Percentiles rank a stretch among this genome's conserved stretches.
Conservation (phyloP, 37 sponge, comb jelly and placozoan genomes). For the Petrosia ficiformis region DNA sequence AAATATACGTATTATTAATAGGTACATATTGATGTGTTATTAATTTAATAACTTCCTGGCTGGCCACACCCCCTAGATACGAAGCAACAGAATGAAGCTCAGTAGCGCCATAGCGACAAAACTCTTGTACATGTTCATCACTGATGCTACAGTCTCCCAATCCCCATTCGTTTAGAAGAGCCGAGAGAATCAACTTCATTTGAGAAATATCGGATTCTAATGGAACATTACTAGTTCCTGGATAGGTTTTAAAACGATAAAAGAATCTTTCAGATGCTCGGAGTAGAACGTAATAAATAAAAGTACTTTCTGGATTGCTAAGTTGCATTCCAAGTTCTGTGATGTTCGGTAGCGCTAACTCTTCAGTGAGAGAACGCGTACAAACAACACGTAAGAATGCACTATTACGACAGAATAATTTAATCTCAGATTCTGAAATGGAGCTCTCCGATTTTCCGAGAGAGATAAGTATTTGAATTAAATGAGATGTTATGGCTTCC, state of each 20-base stretch:
- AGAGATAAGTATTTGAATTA: slow-evolving; percentile 16
- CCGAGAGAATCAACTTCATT: slow-evolving; percentile 45
- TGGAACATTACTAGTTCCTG: slow-evolving; percentile 31
- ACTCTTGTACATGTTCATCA: slow-evolving; percentile 36
- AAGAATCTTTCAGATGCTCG: slow-evolving; percentile 79
- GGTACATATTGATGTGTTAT: slow-evolving; percentile 95
- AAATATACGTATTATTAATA: slow-evolving; percentile 90
- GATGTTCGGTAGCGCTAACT: slow-evolving; percentile 41
- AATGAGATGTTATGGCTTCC: slow-evolving; percentile 39
- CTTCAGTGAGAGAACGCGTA: slow-evolving; percentile 63
- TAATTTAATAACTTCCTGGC: slow-evolving; percentile 94
- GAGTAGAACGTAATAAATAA: slow-evolving; percentile 79
- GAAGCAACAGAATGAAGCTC: slow-evolving; percentile 95
- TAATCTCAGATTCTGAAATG: slow-evolving; percentile 36
- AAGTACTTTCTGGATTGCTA: slow-evolving; percentile 53
- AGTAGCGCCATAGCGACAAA: slow-evolving; percentile 72
- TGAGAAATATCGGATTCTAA: slow-evolving; percentile 58
- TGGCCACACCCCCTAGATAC: slow-evolving; percentile 90
- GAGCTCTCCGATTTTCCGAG: slow-evolving; percentile 25
- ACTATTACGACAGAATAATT: slow-evolving; percentile 72
- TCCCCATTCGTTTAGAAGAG: slow-evolving; percentile 43
- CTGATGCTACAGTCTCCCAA: slow-evolving; percentile 23
- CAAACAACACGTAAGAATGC: slow-evolving; percentile 68
- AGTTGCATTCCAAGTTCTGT: slow-evolving; percentile 39
- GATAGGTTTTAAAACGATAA: slow-evolving; percentile 44